Evolutionary conservation across 2,888 invertebrate genomes (phyloP).

Genomic region (Tyria jacobaeae): DNA sequence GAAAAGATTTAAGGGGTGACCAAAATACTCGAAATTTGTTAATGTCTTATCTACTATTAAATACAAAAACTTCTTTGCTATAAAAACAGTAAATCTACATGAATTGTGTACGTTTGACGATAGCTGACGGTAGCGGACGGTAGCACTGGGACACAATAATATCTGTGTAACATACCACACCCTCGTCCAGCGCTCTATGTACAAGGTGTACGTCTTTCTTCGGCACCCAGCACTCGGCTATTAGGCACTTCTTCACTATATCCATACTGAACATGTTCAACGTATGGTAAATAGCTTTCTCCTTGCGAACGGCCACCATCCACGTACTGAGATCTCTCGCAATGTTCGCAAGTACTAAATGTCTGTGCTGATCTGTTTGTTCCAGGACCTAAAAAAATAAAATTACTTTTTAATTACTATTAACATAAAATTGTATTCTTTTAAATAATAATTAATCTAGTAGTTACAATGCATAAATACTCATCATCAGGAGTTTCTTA

Average conservation of each 20-base stretch:
- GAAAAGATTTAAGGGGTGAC: neutral
- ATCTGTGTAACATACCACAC: constrained; percentile 87
- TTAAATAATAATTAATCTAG: too few relatives aligned
- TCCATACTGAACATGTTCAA: constrained; percentile 97
- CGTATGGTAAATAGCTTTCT: constrained; percentile 98
- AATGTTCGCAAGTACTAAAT: constrained; percentile 93
- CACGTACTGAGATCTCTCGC: constrained; percentile 95
- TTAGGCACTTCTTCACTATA: constrained; percentile 95
- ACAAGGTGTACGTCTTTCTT: constrained; percentile 89
- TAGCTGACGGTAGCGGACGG: too few relatives aligned
- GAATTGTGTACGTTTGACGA: too few relatives aligned
- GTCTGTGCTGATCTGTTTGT: constrained; percentile 95
- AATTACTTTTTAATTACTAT: too few relatives aligned
- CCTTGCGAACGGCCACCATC: constrained; percentile 94
- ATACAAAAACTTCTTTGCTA: neutral
- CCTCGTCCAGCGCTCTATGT: constrained; percentile 92
- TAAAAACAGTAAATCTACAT: too few relatives aligned
- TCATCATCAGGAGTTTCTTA: too few relatives aligned
- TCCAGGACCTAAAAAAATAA: constrained; percentile 89
- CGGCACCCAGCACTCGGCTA: constrained; percentile 96
- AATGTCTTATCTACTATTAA: neutral
- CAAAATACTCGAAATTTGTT: neutral
- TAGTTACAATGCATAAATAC: too few relatives aligned
- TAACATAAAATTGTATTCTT: too few relatives aligned
- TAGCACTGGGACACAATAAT: neutral